phyloP scores from a whole-genome alignment of 2,797 vertebrate species.

The Scyliorhinus canicula region DNA sequence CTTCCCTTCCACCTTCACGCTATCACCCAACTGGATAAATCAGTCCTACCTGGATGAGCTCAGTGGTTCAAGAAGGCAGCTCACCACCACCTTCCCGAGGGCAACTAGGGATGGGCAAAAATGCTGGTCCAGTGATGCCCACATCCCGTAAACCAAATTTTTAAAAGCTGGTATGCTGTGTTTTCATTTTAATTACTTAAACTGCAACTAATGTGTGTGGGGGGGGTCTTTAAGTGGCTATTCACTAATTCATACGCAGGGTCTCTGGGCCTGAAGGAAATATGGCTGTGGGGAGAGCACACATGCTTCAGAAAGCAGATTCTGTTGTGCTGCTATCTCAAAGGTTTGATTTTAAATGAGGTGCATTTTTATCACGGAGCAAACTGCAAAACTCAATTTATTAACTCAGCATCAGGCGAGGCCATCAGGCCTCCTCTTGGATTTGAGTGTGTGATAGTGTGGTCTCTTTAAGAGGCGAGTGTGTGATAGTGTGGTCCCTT shows the following conservation, averaged over 20 bases:
- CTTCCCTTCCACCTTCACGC: neutral
- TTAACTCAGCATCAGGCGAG: neutral
- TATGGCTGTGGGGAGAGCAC: neutral
- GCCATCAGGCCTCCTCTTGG: neutral
- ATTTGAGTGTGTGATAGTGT: too few relatives aligned
- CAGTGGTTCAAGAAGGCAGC: too few relatives aligned
- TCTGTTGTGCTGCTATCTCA: neutral
- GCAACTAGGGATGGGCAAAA: too few relatives aligned
- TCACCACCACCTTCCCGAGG: too few relatives aligned
- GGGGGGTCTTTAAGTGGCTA: neutral
- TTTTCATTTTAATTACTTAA: neutral
- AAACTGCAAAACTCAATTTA: neutral
- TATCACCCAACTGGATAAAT: neutral
- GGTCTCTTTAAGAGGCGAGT: too few relatives aligned
- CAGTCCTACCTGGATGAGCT: neutral
- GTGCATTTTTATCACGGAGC: neutral
- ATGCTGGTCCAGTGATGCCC: too few relatives aligned
- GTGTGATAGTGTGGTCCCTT: too few relatives aligned
- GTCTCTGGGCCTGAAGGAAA: neutral
- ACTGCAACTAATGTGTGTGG: neutral
- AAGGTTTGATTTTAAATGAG: neutral
- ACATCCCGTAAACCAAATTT: too few relatives aligned
- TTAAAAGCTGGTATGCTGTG: neutral
- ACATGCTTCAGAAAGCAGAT: neutral
- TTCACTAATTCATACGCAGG: neutral